Base-by-base conservation (phyloP, 2,113 vertebrate species). In the Pteronura brasiliensis region DNA sequence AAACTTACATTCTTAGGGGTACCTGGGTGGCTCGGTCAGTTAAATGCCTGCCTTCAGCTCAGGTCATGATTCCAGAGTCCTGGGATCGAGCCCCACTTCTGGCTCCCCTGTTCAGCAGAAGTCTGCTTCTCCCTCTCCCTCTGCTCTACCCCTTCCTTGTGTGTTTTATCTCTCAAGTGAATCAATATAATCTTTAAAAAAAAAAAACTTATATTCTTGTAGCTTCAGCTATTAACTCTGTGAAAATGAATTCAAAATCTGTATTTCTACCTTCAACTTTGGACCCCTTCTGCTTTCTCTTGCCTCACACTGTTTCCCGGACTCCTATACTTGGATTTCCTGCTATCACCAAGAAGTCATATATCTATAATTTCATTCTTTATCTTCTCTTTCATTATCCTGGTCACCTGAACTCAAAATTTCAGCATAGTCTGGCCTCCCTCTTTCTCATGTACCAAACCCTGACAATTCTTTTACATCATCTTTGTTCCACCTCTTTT, bases 291-390 rank as follows among this genome's bases (percentile, higher is more conserved):
- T 94, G 39, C 31, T 6, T 81, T 96, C 23, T 20, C 55, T 84
- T 61, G 36, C 49, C 77, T 76, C 71, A 47, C 0, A 88, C 80
- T 76, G 6, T 57, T 92, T 96, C 76, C 81, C 88, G 49, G n/a
- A 87, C 71, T 95, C 84, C 59, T 82, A 76, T 57, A 49, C 71
- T 77, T 96, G 61, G 55, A 80, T 76, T 72, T 95, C 87, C 74
- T 92, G 65, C 21, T 63, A 76, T 61, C 71, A 34, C 31, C 29
- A 93, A 39, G 31, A 86, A 90, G 21, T 95, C 63, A 59, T 23
- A 49, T n/a, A 86, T 61, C 84, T 94, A 39, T 77, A 63, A 95
- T 88, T 82, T 84, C 17, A 52, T 88, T 95, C 97, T 93, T 77
- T 52, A 63, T 91, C 65, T 95, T 95, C 89, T 86, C 55, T 97